These are phyloP conservation scores for Drosophila kepulauana DNA, from an alignment of 1,140 invertebrate species.

Conservation along the genomic window DNA sequence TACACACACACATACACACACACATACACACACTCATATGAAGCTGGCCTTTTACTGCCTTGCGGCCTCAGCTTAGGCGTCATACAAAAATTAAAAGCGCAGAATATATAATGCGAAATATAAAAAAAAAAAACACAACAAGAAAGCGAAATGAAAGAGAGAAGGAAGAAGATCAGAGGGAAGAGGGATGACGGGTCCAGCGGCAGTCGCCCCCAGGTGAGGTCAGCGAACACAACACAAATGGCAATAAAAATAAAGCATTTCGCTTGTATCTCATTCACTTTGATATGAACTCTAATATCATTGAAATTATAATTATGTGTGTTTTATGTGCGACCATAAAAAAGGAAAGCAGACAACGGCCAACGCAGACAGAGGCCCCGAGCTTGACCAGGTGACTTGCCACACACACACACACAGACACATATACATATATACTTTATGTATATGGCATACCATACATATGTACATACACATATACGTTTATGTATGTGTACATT, in stretches of 20 bases:
- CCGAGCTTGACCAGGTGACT: conserved; percentile 12
- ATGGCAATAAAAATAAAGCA: conserved; percentile 72
- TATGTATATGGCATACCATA: neutral
- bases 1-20: conserved; percentile 33
- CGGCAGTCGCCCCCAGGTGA: neutral
- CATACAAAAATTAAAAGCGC: conserved; percentile 66
- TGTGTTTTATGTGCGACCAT: conserved; percentile 73
- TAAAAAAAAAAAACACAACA: conserved; percentile 13
- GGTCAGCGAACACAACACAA: conserved; percentile 28
- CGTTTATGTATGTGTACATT: conserved; percentile 12
- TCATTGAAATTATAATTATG: conserved; percentile 83
- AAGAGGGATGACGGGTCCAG: neutral
- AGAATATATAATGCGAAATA: conserved; percentile 48
- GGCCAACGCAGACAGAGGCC: conserved; percentile 8
- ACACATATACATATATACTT: neutral
- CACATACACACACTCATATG: conserved; percentile 47
- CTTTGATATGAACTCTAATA: conserved; percentile 81
- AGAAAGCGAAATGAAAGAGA: conserved; percentile 3
- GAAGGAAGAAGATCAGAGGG: neutral
- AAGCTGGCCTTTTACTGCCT: conserved; percentile 7
- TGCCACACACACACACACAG: conserved; percentile 6
- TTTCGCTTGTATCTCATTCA: conserved; percentile 73
- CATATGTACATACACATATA: conserved; percentile 10
- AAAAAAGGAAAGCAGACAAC: conserved; percentile 44
- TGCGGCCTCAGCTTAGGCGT: conserved; percentile 44